Evolutionary conservation across 2,888 invertebrate genomes (phyloP).

Genomic region (Lacanobia oleracea): DNA sequence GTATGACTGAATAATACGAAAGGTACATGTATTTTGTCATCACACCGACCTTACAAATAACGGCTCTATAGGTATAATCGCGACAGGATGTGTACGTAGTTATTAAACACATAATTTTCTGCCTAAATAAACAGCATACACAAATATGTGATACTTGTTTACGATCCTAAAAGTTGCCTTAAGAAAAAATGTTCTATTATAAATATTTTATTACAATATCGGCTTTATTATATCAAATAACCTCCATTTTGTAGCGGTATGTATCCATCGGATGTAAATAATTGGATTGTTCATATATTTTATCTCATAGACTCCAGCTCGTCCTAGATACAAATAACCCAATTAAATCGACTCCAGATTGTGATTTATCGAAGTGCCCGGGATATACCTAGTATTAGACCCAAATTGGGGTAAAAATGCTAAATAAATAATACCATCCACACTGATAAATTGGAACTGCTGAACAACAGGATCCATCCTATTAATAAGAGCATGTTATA

Average conservation of each 20-base stretch:
- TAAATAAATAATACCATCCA: too few relatives aligned
- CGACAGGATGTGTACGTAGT: not conserved
- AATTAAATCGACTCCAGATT: not conserved
- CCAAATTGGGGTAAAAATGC: too few relatives aligned
- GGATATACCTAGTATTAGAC: not conserved
- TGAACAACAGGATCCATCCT: too few relatives aligned
- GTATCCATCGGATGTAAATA: too few relatives aligned
- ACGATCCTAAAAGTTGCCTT: too few relatives aligned
- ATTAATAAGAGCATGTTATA: too few relatives aligned
- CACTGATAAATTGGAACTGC: too few relatives aligned
- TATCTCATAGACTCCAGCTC: too few relatives aligned
- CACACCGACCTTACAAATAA: not conserved
- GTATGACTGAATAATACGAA: not conserved
- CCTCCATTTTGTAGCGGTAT: not conserved
- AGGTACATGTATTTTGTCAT: not conserved
- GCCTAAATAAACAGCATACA: not conserved
- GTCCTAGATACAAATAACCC: too few relatives aligned
- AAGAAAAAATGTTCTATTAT: too few relatives aligned
- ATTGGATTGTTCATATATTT: too few relatives aligned
- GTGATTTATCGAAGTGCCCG: not conserved
- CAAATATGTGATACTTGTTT: slow-evolving; percentile 9
- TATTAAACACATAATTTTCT: slow-evolving; percentile 7
- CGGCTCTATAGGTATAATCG: not conserved
- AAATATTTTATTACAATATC: too few relatives aligned
- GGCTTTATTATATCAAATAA: not conserved